Percentiles rank a stretch among this genome's conserved stretches.
Evolutionary conservation across 1,140 invertebrate species (phyloP).

Genomic region (Papilio polytes): DNA sequence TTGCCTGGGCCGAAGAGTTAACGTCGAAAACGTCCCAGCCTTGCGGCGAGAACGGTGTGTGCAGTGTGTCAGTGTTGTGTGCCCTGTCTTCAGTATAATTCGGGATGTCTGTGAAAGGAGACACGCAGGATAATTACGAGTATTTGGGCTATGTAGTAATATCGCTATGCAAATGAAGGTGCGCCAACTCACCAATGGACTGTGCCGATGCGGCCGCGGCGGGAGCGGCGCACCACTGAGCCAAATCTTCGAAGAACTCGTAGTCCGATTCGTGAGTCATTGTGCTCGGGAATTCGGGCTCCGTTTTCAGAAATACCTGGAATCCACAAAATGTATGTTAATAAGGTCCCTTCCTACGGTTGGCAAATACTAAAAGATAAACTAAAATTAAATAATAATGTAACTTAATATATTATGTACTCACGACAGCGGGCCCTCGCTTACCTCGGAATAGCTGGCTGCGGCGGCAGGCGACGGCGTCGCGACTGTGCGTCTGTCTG

Average conservation of each 20-base stretch:
- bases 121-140: background rate
- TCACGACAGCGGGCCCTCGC: conserved; percentile 62
- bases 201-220: conserved; percentile 72
- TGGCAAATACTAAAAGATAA: conserved; percentile 53
- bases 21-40: conserved; percentile 72
- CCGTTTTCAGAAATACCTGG: conserved; percentile 78
- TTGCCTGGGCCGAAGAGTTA: conserved; percentile 63
- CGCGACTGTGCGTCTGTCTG: conserved; percentile 59
- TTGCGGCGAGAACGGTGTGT: conserved; percentile 75
- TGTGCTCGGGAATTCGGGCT: conserved; percentile 66
- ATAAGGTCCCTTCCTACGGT: conserved; percentile 38
- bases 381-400: conserved; percentile 60
- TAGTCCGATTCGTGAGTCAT: conserved; percentile 77
- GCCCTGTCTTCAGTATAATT: conserved; percentile 69
- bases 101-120: conserved; percentile 63
- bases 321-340: conserved; percentile 63
- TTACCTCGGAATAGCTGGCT: conserved; percentile 77
- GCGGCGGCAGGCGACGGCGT: conserved; percentile 56
- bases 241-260: conserved; percentile 81
- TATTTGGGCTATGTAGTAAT: background rate
- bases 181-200: conserved; percentile 69
- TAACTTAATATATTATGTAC: conserved; percentile 60
- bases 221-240: conserved; percentile 71
- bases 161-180: no score
- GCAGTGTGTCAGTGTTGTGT: conserved; percentile 72